Evolutionary conservation across 1,140 invertebrate genomes (phyloP).

Genomic region (Maniola jurtina): DNA sequence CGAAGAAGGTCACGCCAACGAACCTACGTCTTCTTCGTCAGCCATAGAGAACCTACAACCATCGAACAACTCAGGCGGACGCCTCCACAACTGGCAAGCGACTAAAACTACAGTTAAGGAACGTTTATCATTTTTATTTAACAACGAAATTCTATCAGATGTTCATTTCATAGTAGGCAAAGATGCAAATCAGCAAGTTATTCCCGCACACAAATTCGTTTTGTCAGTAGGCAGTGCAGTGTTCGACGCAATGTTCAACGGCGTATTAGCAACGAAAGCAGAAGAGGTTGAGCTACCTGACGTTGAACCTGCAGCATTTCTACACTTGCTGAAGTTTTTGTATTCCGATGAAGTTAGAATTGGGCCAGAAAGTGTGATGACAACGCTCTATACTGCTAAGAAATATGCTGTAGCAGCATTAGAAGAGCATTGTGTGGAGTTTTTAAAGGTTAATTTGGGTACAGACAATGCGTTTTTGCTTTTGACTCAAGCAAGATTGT

Average conservation of each 20-base stretch:
- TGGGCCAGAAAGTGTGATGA: constrained; percentile 93
- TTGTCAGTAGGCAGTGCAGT: constrained; percentile 90
- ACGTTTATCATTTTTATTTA: constrained; percentile 88
- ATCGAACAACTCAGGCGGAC: constrained; percentile 62
- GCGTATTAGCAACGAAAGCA: constrained; percentile 83
- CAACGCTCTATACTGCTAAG: constrained; percentile 91
- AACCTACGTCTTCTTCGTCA: constrained; percentile 58
- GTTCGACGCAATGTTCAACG: constrained; percentile 94
- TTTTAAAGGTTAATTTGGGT: constrained; percentile 88
- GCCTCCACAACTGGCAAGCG: constrained; percentile 83
- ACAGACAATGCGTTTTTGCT: constrained; percentile 93
- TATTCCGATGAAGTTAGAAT: constrained; percentile 93
- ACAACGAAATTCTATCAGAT: constrained; percentile 90
- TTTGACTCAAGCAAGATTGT: constrained; percentile 88
- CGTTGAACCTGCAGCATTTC: constrained; percentile 89
- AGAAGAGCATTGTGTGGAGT: constrained; percentile 92
- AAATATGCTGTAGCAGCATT: constrained; percentile 92
- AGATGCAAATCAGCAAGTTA: constrained; percentile 83
- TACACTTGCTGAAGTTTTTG: constrained; percentile 86
- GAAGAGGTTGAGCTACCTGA: constrained; percentile 90
- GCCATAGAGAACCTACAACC: constrained; percentile 66
- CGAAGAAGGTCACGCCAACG: constrained; percentile 55
- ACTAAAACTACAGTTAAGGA: constrained; percentile 88
- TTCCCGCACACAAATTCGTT: constrained; percentile 92
- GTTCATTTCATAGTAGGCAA: constrained; percentile 89